Evolutionary conservation across 2,888 invertebrate genomes (phyloP), one percentile per base, ranked within the genome.

Genomic region (Zaprionus lineosus): DNA sequence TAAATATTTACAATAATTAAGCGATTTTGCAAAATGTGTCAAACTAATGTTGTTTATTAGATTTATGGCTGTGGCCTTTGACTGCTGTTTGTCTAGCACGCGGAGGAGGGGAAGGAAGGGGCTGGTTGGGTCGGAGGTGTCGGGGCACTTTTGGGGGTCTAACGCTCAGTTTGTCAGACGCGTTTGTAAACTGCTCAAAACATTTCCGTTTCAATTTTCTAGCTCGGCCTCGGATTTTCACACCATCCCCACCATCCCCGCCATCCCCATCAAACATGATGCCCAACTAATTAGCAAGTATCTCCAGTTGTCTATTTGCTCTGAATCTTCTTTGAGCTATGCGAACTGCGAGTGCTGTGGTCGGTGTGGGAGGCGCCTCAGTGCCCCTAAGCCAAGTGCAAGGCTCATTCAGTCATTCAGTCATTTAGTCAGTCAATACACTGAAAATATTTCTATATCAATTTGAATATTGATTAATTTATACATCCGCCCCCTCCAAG

Each of bases 1-100:
- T 60, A 84, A 78, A 61, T 61, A 70, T 67, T 70, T 61, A 41
- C 46, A 66, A 43, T 73, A 81, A 62, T 69, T 77, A 74, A 65
- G 26, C 48, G 48, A 47, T 46, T 70, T 74, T 52, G 48, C 56
- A 57, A 2, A 59, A 68, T 61, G 63, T 51, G 58, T 56, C 74
- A 77, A 74, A 65, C 33, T 55, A 62, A 37, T 46, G 50, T 40
- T 56, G 36, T 57, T 64, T 57, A 50, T 56, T 41, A 57, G 74
- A 76, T 68, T 84, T 68, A 68, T 64, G 51, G 46, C 44, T 28
- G 16, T 28, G 56, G 65, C 43, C 57, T 62, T 50, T 59, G 56
- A 53, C 51, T 56, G n/a, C n/a, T n/a, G n/a, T n/a, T n/a, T 28
- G 12, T 7, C 6, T 7, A 7, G 16, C 1, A 5, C 24, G 28